phyloP scores from a whole-genome alignment of 2,113 vertebrate species.

The Sprattus sprattus region DNA sequence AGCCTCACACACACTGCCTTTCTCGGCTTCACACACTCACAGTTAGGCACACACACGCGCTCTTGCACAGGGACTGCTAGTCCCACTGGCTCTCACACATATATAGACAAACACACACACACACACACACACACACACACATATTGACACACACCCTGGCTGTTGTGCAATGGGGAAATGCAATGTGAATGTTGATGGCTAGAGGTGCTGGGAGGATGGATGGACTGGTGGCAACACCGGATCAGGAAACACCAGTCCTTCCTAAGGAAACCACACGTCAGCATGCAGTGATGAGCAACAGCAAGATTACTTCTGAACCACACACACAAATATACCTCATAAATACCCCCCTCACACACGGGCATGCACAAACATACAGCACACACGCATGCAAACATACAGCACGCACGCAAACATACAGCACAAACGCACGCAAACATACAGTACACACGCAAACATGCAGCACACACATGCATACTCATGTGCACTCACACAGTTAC shows the following conservation, averaged over 20 bases:
- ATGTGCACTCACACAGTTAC: too few relatives aligned
- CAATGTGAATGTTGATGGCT: too few relatives aligned
- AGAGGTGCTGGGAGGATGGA: background rate
- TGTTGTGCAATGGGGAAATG: background rate
- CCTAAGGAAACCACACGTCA: slow-evolving; percentile 21
- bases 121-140: slow-evolving; percentile 9
- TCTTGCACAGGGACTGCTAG: background rate
- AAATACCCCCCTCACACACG: background rate
- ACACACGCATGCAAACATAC: background rate
- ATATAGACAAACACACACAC: background rate
- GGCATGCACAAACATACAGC: background rate
- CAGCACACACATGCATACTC: background rate
- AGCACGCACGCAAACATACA: background rate
- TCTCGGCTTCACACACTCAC: background rate
- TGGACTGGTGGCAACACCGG: background rate
- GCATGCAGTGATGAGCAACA: background rate
- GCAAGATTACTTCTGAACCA: background rate
- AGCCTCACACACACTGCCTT: background rate
- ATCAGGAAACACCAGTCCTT: slow-evolving; percentile 16
- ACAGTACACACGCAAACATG: too few relatives aligned
- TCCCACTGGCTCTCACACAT: background rate
- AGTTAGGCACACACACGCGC: background rate
- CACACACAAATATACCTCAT: too few relatives aligned
- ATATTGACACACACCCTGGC: background rate
- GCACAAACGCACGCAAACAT: background rate